Base-by-base conservation (phyloP, 1,140 invertebrate genomes). In the Adelges cooleyi region DNA sequence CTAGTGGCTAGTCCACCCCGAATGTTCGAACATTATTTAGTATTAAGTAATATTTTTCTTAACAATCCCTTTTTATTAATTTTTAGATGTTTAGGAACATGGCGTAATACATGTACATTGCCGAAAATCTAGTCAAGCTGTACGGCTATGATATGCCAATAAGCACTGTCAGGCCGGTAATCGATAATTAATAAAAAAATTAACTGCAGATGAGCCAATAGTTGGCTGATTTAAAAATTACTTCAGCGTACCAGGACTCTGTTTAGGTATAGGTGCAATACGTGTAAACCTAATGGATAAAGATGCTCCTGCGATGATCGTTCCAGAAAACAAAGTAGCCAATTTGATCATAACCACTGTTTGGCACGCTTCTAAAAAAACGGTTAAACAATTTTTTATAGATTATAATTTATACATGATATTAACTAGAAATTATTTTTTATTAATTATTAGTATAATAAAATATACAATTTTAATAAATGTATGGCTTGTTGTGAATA, bases 41-140 rank as follows among this genome's bases (percentile, higher is more conserved):
- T n/a, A n/a, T n/a, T n/a, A n/a, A n/a, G n/a, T n/a, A n/a, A n/a
- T n/a, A n/a, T n/a, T n/a, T n/a, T n/a, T n/a, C n/a, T n/a, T n/a
- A n/a, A n/a, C n/a, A n/a, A n/a, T n/a, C n/a, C n/a, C n/a, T n/a
- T n/a, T n/a, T n/a, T n/a, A n/a, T n/a, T n/a, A n/a, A n/a, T n/a
- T n/a, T 67, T 36, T 3, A 81, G 83, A 42, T 79, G 80, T 51
- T 69, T 85, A 11, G 79, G 79, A n/a, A 76, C 80, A n/a, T 77
- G 80, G 59, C 84, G 84, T 0, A 86, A 86, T 69, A 84, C 83
- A 0, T 86, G 86, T 66, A 82, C 82, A 3, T 83, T 82, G 67
- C 84, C 83, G 84, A 86, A 69, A 78, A 81, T 33, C 75, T 82
- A 1, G 71, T 86, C 0, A 74, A 77, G 36, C 72, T 74, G 25